Base-by-base conservation (phyloP, 2,888 invertebrate species). In the Cantharis flavilabris region DNA sequence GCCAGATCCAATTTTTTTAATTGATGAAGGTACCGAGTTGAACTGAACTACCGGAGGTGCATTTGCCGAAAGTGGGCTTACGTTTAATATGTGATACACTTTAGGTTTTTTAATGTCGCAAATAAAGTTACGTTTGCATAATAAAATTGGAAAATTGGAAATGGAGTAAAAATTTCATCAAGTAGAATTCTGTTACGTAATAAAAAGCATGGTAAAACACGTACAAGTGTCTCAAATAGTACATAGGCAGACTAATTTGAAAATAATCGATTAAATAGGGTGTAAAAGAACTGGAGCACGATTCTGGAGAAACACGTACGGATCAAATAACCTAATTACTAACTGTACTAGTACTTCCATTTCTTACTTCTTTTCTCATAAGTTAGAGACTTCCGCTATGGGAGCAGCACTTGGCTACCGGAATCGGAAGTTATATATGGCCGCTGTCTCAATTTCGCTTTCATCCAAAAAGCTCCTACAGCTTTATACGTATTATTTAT, bases 301-400 rank as follows among this genome's bases (percentile, higher is more conserved):
- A 69, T 74, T 71, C 63, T 23, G 49, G 65, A 69, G 72, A 75
- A 77, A 75, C 77, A 77, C 77, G 77, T 77, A 77, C 77, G 75
- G 72, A 75, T 75, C 72, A 76, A 78, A 76, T 80, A 81, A 81
- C 80, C 78, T 80, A 80, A 81, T 81, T 81, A 81, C 77, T 70
- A 77, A 76, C 74, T 79, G 79, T 79, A 80, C 79, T 78, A 77
- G 80, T 75, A 81, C 77, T 80, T 80, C 80, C 76, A 76, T 75
- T 80, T 78, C 73, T 77, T 77, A 70, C 71, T 79, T 49, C 74
- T 72, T 62, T 70, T 65, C 49, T 49, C 70, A 78, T 80, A 79
- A 80, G 79, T 76, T 80, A 80, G 79, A 70, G 72, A 78, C 76
- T 80, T 81, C 81, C 79, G 79, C 71, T 72, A 70, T 73, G 77